Evolutionary conservation across 92 coral and sea anemone genomes (phyloP), one percentile per base, ranked within the genome.

Genomic region (Chrysogorgia sp.): DNA sequence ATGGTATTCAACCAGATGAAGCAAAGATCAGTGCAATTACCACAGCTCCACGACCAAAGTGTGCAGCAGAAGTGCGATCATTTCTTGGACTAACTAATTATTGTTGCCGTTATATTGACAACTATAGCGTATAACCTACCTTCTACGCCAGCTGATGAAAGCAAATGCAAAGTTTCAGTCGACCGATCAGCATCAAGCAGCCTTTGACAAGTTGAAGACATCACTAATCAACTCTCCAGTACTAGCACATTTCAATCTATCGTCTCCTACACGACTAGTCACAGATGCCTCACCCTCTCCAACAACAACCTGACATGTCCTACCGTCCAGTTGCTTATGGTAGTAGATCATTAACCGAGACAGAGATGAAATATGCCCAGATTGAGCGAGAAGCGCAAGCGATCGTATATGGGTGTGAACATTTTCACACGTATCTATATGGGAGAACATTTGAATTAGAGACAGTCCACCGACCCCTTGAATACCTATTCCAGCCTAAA

Each of bases 321-420:
- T 71, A 71, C 15, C 77, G 77, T 22, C 77, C 77, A 49, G 63
- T 71, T 19, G 76, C 63, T 1, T 71, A 45, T 14, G 60, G 76
- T 45, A 70, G 76, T 31, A 34, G 77, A 49, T 48, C 62, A 28
- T 57, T 28, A 10, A 76, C 82, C 0, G 84, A 82, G 40, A 74
- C 67, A 24, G 87, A 86, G 69, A 58, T 41, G 84, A 86, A 77
- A 58, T 87, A 80, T 34, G 88, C 47, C 0, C 71, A 71, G 2
- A 71, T 49, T 9, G 77, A 71, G 25, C 45, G 33, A 17, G 63
- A 71, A 49, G 77, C 77, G 10, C 20, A 47, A 26, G 77, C 63
- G 10, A 71, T 68, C n/a, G 75, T 68, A 10, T 47, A 34, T 25
- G 91, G 86, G 35, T 87, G 88, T 22, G 88, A 87, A 63, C 88